Base-by-base conservation (phyloP, 2,888 invertebrate species). In the Leuctra nigra region DNA sequence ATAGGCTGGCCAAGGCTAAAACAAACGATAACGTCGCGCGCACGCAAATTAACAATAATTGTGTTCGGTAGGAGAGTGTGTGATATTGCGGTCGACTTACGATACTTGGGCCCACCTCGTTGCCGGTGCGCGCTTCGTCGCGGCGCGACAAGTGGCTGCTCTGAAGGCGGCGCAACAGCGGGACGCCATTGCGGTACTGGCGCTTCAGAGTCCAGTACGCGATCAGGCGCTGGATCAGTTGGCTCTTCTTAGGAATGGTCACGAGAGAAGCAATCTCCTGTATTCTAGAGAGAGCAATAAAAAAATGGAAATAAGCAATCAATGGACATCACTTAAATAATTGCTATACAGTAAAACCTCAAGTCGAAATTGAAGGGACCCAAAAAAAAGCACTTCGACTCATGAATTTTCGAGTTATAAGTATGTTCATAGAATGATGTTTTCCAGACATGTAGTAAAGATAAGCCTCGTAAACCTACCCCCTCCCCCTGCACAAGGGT, bases 121-220 rank as follows among this genome's bases (percentile, higher is more conserved):
- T 56, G 48, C 54, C 39, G 9, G 60, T 53, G n/a, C 72, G 71
- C 1, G 72, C 66, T 35, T 68, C 67, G 58, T 66, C 67, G 23
- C 67, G 61, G 1, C 67, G 61, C 29, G 66, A 63, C 47, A 66
- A 61, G 59, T 67, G 68, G 29, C 66, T 65, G 29, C 63, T 55
- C 67, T 93, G 93, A 24, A 94, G 74, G 4, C 97, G 75, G 41
- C 97, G 73, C 58, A 99, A 72, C 58, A 99, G 76, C 0, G 99
- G 98, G 7, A 97, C 97, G 0, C 99, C 99, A 68, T 97, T 96
- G 52, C 98, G 76, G 61, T 89, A 88, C 68, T 95, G 93, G 1
- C 99, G 75, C 72, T 99, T 99, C 41, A 98, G 75, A 2, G 94
- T 97, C 99, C 99, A 99, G 69, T 97, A 99, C 1, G 94, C 91